A percentile compares a stretch with the other conserved stretches of the same genome.
Evolutionary conservation across 2,797 vertebrate species (phyloP).

Genomic region (Apogon talboti): DNA sequence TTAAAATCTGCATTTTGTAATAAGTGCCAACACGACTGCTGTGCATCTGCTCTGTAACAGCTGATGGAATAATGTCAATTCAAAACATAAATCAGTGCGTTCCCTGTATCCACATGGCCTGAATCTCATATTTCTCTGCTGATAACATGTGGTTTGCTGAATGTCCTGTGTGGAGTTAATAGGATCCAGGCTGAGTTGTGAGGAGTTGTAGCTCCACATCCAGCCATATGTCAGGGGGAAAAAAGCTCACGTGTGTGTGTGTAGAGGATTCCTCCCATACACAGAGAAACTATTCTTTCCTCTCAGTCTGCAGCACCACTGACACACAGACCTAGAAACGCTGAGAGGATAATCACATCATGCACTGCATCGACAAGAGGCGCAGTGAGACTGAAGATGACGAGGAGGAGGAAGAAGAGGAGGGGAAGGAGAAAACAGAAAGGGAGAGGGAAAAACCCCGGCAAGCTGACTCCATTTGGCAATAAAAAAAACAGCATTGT

Average conservation of each 20-base stretch:
- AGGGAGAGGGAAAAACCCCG: slow-evolving; percentile 46
- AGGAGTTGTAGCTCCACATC: slow-evolving; percentile 22
- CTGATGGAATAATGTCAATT: no score
- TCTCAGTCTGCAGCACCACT: slow-evolving; percentile 52
- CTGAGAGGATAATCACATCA: slow-evolving; percentile 65
- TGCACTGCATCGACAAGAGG: slow-evolving; percentile 49
- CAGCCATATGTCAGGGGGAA: slow-evolving; percentile 29
- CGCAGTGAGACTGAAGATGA: slow-evolving; percentile 14
- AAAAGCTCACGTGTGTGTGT: slow-evolving; percentile 30
- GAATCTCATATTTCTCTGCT: slow-evolving; percentile 28
- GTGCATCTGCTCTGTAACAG: no score
- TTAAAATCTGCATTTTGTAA: no score
- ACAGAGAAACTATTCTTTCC: slow-evolving; percentile 73
- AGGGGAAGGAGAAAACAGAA: slow-evolving; percentile 24
- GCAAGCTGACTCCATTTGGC: slow-evolving; percentile 70
- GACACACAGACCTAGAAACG: slow-evolving; percentile 84
- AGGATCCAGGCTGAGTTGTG: slow-evolving; percentile 47
- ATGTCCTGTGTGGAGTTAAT: slow-evolving; percentile 47
- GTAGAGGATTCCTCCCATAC: slow-evolving; percentile 43
- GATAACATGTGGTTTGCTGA: slow-evolving; percentile 35
- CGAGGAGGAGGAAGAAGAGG: slow-evolving; percentile 15
- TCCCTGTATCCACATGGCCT: slow-evolving; percentile 23
- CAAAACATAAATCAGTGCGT: slow-evolving; percentile 40
- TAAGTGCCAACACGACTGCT: no score
- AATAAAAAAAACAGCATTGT: slow-evolving; percentile 79